Evolutionary conservation across 2,113 vertebrate genomes (phyloP).

Genomic region (Pedionomus torquatus): DNA sequence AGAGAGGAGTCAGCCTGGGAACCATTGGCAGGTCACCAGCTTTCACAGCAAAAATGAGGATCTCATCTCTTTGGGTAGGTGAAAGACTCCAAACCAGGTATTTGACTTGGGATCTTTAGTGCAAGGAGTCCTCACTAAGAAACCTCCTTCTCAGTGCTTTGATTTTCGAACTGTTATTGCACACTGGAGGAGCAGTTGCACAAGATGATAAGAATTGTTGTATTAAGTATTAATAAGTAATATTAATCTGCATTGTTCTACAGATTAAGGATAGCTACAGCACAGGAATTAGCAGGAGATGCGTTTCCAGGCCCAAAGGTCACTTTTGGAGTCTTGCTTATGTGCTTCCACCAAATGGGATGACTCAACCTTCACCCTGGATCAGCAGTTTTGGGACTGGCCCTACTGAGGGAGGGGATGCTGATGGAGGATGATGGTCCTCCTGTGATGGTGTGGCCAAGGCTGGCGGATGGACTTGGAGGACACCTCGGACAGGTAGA

Average conservation of each 20-base stretch:
- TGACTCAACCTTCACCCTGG: fast-evolving
- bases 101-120: neutral
- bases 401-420: neutral
- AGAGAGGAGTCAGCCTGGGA: constrained; percentile 5
- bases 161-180: neutral
- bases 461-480: neutral
- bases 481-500: neutral
- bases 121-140: neutral
- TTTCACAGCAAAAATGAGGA: constrained; percentile 63
- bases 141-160: neutral
- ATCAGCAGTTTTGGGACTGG: neutral
- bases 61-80: constrained; percentile 70
- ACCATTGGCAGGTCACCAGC: constrained; percentile 60
- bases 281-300: neutral
- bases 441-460: neutral
- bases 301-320: neutral
- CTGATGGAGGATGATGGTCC: neutral
- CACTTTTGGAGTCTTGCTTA: neutral
- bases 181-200: neutral
- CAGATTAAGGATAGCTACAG: neutral
- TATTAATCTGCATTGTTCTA: neutral
- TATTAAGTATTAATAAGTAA: neutral
- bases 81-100: constrained; percentile 73
- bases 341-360: neutral
- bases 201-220: neutral